Evolutionary conservation across 2,797 vertebrate genomes (phyloP), one percentile per base, ranked within the genome.

Genomic region (Enteromius fasciolatus): DNA sequence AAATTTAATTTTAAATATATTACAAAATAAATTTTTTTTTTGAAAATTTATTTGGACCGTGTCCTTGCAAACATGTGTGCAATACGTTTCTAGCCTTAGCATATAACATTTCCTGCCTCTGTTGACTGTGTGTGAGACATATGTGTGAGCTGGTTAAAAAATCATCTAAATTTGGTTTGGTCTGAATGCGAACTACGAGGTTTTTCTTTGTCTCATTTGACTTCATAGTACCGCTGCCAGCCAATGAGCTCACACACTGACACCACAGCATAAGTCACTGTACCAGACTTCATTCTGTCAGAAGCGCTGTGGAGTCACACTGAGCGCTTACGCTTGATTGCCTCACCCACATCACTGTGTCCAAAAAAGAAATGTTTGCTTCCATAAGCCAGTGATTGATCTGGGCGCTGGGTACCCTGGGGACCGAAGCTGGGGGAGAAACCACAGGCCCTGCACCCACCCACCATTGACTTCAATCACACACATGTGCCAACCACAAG

Each of bases 401-500:
- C 90, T 94, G 91, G 93, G 91, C 90, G 90, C 91, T 89, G 86
- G 87, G 89, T 86, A 87, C 86, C 88, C 76, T 23, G 81, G 87
- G 86, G 89, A 90, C 86, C 87, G 89, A 90, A 83, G 88, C 87
- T 86, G 87, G 86, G 83, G 89, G 80, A 82, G 87, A 88, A 89
- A 86, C 82, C 89, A 86, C 87, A 89, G 84, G 81, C 83, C 1
- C 72, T 75, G 86, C 90, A 92, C 84, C 86, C 87, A 90, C 91
- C 90, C 91, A 92, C 87, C 92, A 86, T 83, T 82, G 88, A 90
- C 91, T 92, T 93, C 92, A 94, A 93, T 92, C 90, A 79, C 92
- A 90, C 94, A 95, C 91, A 94, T 94, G 92, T 93, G 93, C 88
- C 79, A 91, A 92, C 94, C 94, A 95, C 94, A 95, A 95, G 92